These are phyloP conservation scores for Trissoscelio sp. DNA, from an alignment of 2,888 invertebrate species.

Conservation along the genomic window DNA sequence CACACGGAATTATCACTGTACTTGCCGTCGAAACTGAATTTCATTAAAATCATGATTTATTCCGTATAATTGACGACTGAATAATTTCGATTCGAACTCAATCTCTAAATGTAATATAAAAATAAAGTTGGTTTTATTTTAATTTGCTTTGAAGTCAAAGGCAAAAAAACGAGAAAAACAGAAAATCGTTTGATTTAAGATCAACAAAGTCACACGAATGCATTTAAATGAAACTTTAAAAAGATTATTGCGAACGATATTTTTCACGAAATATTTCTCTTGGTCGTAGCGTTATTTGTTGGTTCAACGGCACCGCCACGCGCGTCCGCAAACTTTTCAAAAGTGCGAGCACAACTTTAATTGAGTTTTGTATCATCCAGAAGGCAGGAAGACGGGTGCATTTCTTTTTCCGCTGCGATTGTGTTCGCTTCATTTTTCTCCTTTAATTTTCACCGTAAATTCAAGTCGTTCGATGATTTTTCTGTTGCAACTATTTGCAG, in stretches of 20 bases:
- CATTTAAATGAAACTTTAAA: conserved; percentile 44
- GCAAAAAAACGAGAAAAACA: background rate
- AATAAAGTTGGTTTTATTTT: conserved; percentile 16
- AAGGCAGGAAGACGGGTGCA: conserved; percentile 21
- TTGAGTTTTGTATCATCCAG: conserved; percentile 65
- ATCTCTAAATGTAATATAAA: background rate
- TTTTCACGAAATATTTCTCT: conserved; percentile 36
- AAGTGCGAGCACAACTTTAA: conserved; percentile 60
- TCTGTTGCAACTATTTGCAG: conserved; percentile 25
- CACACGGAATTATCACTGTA: conserved; percentile 6
- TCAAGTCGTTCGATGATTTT: conserved; percentile 26
- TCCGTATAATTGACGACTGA: conserved; percentile 23
- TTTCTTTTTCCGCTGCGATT: conserved; percentile 42
- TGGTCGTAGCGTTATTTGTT: conserved; percentile 30
- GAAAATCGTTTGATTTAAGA: conserved; percentile 27
- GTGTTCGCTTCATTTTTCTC: conserved; percentile 37
- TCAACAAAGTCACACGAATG: conserved; percentile 17
- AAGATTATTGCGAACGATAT: conserved; percentile 44
- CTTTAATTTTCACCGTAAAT: conserved; percentile 15
- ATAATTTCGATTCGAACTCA: conserved; percentile 5
- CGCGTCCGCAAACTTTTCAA: conserved; percentile 40
- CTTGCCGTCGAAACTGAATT: conserved; percentile 13
- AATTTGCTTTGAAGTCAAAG: conserved; percentile 1
- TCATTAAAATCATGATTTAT: conserved; percentile 43
- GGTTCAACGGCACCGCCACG: conserved; percentile 8